Percentiles rank a stretch among this genome's conserved stretches.
phyloP scores from a whole-genome alignment of 2,888 invertebrate species.

The Synergus gifuensis region DNA sequence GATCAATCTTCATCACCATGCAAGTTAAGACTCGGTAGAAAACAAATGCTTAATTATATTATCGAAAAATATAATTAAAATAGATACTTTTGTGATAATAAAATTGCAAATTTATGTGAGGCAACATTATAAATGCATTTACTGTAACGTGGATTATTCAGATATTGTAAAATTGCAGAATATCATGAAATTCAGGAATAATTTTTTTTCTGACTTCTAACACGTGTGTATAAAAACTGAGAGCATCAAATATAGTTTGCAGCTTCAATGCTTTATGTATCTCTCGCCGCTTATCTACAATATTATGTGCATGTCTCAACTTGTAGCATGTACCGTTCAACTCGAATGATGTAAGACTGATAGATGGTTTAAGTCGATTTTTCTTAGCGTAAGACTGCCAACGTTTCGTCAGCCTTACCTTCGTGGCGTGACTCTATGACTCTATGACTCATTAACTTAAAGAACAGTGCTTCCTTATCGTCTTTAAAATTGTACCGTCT shows the following conservation, averaged over 20 bases:
- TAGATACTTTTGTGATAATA: too few relatives aligned
- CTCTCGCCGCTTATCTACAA: not conserved
- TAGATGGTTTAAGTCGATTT: slow-evolving; percentile 7
- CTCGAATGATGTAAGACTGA: not conserved
- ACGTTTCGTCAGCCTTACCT: slow-evolving; percentile 1
- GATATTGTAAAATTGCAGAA: too few relatives aligned
- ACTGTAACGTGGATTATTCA: too few relatives aligned
- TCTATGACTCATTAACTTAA: not conserved
- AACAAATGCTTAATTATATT: too few relatives aligned
- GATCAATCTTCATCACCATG: too few relatives aligned
- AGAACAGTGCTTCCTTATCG: slow-evolving; percentile 6
- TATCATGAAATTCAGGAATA: too few relatives aligned
- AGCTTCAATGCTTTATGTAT: not conserved
- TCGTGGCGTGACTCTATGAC: not conserved
- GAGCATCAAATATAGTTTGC: not conserved
- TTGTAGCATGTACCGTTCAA: not conserved
- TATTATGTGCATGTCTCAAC: not conserved
- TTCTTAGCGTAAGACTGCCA: slow-evolving; percentile 3
- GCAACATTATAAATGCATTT: too few relatives aligned
- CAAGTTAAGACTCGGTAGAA: too few relatives aligned
- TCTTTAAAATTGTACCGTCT: not conserved
- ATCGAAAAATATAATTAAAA: too few relatives aligned
- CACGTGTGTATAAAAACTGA: too few relatives aligned
- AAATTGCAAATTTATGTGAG: too few relatives aligned
- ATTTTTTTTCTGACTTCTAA: too few relatives aligned